phyloP scores from a whole-genome alignment of 2,113 vertebrate genomes.

The Brachypteracias leptosomus region DNA sequence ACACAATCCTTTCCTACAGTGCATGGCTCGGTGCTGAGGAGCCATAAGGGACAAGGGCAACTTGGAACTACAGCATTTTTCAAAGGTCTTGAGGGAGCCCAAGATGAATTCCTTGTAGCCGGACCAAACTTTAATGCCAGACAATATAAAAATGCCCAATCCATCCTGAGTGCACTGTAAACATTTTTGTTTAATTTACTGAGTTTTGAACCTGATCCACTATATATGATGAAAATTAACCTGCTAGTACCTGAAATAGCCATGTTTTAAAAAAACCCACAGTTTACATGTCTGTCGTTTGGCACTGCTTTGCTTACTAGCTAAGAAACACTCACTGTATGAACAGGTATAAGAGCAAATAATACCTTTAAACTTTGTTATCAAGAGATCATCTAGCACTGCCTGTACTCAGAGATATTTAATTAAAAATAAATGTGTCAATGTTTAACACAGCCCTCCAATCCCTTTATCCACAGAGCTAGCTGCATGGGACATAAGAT shows the following conservation, averaged over 20 bases:
- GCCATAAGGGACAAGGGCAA: neutral
- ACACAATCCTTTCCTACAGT: neutral
- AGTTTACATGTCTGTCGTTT: neutral
- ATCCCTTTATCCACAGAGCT: neutral
- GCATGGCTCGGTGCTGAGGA: neutral
- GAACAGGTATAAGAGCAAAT: neutral
- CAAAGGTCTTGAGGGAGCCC: neutral
- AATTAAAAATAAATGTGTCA: neutral
- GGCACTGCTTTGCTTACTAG: neutral
- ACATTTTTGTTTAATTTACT: neutral
- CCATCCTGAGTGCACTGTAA: neutral
- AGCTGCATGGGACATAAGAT: neutral
- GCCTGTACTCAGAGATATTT: neutral
- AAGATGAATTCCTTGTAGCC: neutral
- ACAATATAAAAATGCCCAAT: neutral
- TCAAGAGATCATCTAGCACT: neutral
- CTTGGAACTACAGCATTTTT: neutral
- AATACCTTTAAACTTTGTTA: neutral
- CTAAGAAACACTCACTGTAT: neutral
- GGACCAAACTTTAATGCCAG: accelerated
- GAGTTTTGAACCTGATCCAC: neutral
- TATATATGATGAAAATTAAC: neutral
- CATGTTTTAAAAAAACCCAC: neutral
- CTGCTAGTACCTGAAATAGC: neutral
- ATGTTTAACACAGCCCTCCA: neutral